These are phyloP conservation scores for Nematolebias whitei DNA, from an alignment of 2,113 vertebrate species.

Conservation along the genomic window DNA sequence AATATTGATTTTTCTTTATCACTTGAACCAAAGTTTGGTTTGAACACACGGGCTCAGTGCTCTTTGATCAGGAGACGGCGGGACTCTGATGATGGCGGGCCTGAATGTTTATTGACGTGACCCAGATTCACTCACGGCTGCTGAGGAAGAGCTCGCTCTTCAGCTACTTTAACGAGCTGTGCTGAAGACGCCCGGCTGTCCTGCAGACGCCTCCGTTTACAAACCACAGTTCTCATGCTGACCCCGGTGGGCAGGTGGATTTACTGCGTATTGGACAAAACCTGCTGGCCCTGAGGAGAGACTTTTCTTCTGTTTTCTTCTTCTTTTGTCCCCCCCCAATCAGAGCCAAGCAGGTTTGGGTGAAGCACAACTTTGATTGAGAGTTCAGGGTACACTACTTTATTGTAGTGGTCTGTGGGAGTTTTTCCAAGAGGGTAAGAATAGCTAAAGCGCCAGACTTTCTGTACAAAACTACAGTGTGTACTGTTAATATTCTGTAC, in stretches of 20 bases:
- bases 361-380: conserved; percentile 76
- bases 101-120: conserved; percentile 71
- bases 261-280: conserved; percentile 58
- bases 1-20: conserved; percentile 72
- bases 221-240: conserved; percentile 37
- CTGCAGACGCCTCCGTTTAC: conserved; percentile 40
- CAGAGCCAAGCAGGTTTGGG: conserved; percentile 56
- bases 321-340: not conserved
- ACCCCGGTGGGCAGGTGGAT: conserved; percentile 50
- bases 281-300: conserved; percentile 57
- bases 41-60: conserved; percentile 64
- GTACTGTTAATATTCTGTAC: conserved; percentile 73
- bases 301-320: conserved; percentile 12
- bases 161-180: conserved; percentile 24
- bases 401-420: conserved; percentile 49
- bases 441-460: conserved; percentile 61
- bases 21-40: conserved; percentile 76
- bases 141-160: conserved; percentile 48
- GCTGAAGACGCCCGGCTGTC: conserved; percentile 15
- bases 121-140: conserved; percentile 63
- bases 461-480: conserved; percentile 63
- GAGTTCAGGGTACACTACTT: conserved; percentile 69
- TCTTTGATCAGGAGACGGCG: conserved; percentile 76
- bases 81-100: conserved; percentile 53
- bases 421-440: conserved; percentile 38